Evolutionary conservation across 2,113 vertebrate species (phyloP), one percentile per base, ranked within the genome.

Genomic region (Boulengeromyrus knoepffleri): DNA sequence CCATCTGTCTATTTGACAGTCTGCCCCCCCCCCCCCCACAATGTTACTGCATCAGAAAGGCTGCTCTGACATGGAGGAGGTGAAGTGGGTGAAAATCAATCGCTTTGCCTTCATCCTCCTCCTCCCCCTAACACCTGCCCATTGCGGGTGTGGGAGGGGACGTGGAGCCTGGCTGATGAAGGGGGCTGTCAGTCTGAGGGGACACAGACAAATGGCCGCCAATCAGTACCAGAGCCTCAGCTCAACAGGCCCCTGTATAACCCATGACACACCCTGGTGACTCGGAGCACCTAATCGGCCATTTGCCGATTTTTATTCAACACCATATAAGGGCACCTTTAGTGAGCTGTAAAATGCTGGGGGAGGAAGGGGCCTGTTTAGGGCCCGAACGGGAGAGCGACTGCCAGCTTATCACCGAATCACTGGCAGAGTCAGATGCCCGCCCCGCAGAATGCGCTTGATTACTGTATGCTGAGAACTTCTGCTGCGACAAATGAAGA

Each of bases 241-340:
- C 27, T 88, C 46, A 88, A 46, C 56, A 62, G 88, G 10, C 39
- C 24, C 27, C 13, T 1, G 1, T 36, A 36, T 13, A 15, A 12
- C 10, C 70, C 70, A 39, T 74, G 31, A 39, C 2, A 12, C 31
- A 39, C 31, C 70, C 31, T 27, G 56, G 21, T 21, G 58, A 24
- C 27, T 77, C 0, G 1, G 31, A 39, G 70, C 36, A 1, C 62
- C 62, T 70, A 47, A 47, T 47, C 1, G 4, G 15, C 15, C 31
- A 62, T 74, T 88, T 62, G 88, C 46, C 47, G 46, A 39, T 50
- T 74, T 39, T 62, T 88, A 74, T 88, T 88, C 19, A 31, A 88
- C 46, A 46, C 74, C 13, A 0, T 80, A 15, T 62, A 10, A 46
- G 27, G 46, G 42, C 56, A 88, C 42, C 62, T n/a, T 47, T 36